Base-by-base conservation (phyloP, 2,113 vertebrate genomes). In the Tauraco erythrolophus region DNA sequence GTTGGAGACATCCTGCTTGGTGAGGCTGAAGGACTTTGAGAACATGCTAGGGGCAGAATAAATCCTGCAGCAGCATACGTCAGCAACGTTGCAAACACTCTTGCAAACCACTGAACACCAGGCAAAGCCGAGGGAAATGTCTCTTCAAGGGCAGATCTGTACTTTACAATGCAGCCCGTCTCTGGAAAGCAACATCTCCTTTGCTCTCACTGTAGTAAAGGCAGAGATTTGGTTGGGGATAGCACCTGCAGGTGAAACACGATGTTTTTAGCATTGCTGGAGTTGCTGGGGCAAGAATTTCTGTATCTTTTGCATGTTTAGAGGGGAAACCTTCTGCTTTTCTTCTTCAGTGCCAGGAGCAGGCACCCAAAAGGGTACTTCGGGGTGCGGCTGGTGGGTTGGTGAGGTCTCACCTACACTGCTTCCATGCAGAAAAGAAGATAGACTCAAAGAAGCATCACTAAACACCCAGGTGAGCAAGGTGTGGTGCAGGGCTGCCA, bases 131-230 rank as follows among this genome's bases (percentile, higher is more conserved):
- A 87, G 39, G 66, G 56, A 92, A 83, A 60, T 70, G 51, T 75
- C 51, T 70, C 45, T 75, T 94, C 77, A 89, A 89, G 92, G 81
- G 24, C 66, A 86, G 41, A 88, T 48, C 35, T 70, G 35, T 33
- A 22, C 35, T 48, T 58, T 48, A 23, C 1, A 2, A n/a, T 0
- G 1, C n/a, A 83, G 61, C 48, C 18, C 27, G 8, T 6, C 31
- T 35, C 88, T 35, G 33, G n/a, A 21, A 75, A 88, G 7, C 41
- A 58, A n/a, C 48, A 54, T 56, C 39, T 68, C 30, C 61, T 79
- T 51, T 62, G 45, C 37, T 69, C 21, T 65, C 23, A 9, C 7
- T 19, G 4, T 4, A 10, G 30, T 14, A 35, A 18, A 3, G 8
- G 25, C n/a, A 70, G 50, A 76, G 31, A 27, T 83, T 69, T 61